Evolutionary conservation across 2,113 vertebrate genomes (phyloP), one percentile per base, ranked within the genome.

Genomic region (Pachyramphus minor): DNA sequence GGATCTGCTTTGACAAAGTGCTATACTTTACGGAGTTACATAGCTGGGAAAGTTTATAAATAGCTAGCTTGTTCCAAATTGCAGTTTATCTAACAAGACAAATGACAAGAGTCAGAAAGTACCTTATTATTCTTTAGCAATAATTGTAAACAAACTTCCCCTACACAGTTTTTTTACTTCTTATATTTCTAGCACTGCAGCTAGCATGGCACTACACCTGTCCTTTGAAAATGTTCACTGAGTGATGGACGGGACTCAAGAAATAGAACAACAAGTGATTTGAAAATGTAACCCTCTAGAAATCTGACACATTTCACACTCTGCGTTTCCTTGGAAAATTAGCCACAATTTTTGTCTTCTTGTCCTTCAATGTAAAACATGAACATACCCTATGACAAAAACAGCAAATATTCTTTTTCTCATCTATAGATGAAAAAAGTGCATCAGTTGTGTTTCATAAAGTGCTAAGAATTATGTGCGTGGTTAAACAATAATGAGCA

Each of bases 1-100:
- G 78, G 66, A 91, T 47, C 49, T 52, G 88, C 85, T 81, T 74
- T 88, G 93, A 88, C 56, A 20, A 93, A 95, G 41, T 55, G 72
- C 19, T 81, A 19, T 53, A 42, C 71, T 72, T 96, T n/a, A 84
- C 24, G 47, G 55, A 74, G 72, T 81, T 92, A 56, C 45, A 63
- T 19, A 68, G 79, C 76, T 96, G 88, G 90, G 95, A 88, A 92
- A 95, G 88, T 90, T 92, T 96, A 41, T 59, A 92, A 87, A 45
- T 16, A 39, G 47, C 45, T 50, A 72, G 75, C 18, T 84, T 67
- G n/a, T 84, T 95, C 83, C 50, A 89, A 30, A 28, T 69, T 41
- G 63, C 56, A 82, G 67, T 94, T 94, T 89, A 94, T 73, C 62
- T 81, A 84, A 63, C 23, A 93, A 90, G 86, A 96, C 52, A 89